Evolutionary conservation across 2,797 vertebrate species (phyloP).

Genomic region (Cercopithecus diana): DNA sequence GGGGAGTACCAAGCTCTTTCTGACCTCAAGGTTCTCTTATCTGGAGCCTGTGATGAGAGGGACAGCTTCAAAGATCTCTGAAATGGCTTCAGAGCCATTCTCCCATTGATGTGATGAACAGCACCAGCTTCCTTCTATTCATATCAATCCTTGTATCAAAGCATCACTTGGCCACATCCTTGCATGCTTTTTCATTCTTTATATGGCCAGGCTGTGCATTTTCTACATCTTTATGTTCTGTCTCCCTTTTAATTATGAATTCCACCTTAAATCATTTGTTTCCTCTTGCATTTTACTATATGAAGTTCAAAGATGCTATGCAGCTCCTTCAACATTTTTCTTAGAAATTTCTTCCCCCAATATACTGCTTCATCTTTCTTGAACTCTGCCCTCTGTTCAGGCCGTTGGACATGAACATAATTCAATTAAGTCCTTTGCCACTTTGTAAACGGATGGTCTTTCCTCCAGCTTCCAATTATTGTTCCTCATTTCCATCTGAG

Average conservation of each 20-base stretch:
- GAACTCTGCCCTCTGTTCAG: background rate
- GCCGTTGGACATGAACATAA: background rate
- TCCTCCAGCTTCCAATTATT: background rate
- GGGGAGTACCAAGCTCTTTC: background rate
- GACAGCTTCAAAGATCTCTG: background rate
- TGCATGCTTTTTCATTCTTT: background rate
- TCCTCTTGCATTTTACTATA: background rate
- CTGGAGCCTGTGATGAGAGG: background rate
- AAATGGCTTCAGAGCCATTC: background rate
- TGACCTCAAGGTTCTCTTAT: background rate
- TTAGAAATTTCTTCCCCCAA: background rate
- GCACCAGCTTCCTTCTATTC: background rate
- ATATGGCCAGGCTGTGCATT: background rate
- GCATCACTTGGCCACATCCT: background rate
- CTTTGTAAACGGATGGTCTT: background rate
- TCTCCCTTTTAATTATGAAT: background rate
- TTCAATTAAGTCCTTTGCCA: background rate
- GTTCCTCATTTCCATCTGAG: background rate
- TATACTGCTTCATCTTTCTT: background rate
- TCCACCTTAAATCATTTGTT: background rate
- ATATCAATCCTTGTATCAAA: background rate
- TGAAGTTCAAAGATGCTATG: background rate
- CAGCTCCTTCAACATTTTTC: background rate
- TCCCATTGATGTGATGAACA: background rate
- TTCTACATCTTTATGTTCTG: background rate